Evolutionary conservation across 2,888 invertebrate genomes (phyloP).

Genomic region (Nebria salina): DNA sequence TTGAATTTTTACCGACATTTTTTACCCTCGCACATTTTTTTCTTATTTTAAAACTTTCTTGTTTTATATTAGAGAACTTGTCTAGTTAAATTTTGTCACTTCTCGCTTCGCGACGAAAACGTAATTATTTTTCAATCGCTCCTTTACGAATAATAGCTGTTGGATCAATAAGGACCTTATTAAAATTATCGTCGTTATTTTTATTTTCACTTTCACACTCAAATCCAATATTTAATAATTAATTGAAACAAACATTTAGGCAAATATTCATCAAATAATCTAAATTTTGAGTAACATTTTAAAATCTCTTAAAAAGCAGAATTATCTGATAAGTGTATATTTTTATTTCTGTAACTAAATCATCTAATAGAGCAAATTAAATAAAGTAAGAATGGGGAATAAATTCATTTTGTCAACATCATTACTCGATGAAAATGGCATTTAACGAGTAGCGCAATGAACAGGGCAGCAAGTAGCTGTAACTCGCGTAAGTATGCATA

Average conservation of each 20-base stretch:
- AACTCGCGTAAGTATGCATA: background rate
- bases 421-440: background rate
- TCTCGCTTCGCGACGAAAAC: background rate
- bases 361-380: background rate
- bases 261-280: too few species aligned
- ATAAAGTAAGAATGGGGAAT: background rate
- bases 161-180: background rate
- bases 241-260: too few species aligned
- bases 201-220: background rate
- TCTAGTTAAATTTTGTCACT: background rate
- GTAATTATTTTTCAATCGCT: background rate
- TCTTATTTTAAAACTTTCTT: background rate
- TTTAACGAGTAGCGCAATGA: background rate
- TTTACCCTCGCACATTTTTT: background rate
- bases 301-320: too few species aligned
- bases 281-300: too few species aligned
- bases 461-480: background rate
- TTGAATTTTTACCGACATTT: background rate
- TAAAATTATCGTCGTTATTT: background rate
- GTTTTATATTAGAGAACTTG: background rate
- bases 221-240: too few species aligned
- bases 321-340: background rate
- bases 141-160: background rate
- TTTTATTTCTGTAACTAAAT: background rate
- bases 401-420: background rate